Conservation (phyloP, 92 coral and sea anemone genomes). For the Zoanthus gigantus region DNA sequence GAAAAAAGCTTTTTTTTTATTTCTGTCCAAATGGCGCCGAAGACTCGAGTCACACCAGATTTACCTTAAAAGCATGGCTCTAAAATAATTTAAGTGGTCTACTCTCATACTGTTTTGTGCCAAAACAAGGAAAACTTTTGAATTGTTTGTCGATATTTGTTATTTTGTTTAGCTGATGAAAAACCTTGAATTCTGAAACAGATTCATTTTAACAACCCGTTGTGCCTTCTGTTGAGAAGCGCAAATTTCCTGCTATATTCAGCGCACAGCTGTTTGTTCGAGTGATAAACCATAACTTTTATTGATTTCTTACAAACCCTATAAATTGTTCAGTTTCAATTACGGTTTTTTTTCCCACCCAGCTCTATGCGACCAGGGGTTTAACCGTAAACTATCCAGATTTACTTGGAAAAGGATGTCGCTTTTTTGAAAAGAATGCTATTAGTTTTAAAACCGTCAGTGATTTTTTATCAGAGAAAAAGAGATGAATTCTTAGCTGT, state of each 20-base stretch:
- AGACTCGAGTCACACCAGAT: not conserved
- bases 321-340: not conserved
- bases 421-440: not conserved
- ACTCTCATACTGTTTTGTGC: not conserved
- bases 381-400: not conserved
- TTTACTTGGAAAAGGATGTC: not conserved
- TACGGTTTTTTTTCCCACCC: not conserved
- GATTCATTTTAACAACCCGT: constrained; percentile 6
- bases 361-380: not conserved
- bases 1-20: not conserved
- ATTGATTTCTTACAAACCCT: not conserved
- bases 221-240: constrained; percentile 14
- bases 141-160: not conserved
- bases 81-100: not conserved
- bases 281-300: constrained; percentile 18
- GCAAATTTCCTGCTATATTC: constrained; percentile 7
- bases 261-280: constrained; percentile 43
- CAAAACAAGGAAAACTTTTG: not conserved
- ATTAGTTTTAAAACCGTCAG: constrained; percentile 9
- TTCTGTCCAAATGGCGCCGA: not conserved
- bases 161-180: not conserved
- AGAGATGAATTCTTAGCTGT: not conserved
- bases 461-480: constrained; percentile 28
- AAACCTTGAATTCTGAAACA: not conserved
- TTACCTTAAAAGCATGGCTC: not conserved